Percentiles rank a stretch among this genome's conserved stretches.
Conservation (phyloP, 2,113 vertebrate genomes). For the Ailurus styani region DNA sequence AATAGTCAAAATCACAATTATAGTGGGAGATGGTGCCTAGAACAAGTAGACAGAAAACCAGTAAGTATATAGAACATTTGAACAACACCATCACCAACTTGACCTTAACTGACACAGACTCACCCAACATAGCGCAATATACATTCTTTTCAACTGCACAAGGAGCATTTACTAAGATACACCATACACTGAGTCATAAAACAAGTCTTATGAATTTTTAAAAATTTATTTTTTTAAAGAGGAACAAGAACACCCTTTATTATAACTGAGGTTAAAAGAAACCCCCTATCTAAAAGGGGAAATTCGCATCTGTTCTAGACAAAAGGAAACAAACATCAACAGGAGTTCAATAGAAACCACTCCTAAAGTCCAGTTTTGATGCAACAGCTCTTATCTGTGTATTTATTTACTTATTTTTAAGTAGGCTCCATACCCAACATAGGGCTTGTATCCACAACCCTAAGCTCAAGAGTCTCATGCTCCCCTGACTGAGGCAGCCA, state of each 20-base stretch:
- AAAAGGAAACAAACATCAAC: conserved; percentile 57
- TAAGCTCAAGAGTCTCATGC: neutral
- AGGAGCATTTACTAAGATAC: neutral
- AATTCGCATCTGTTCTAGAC: conserved; percentile 68
- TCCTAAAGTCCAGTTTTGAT: conserved; percentile 33
- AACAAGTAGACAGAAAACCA: neutral
- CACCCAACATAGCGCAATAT: neutral
- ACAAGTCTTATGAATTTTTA: neutral
- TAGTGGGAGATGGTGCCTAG: neutral
- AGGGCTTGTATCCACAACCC: neutral
- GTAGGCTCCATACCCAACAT: neutral
- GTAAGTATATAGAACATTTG: neutral
- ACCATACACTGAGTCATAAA: neutral
- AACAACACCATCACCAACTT: neutral
- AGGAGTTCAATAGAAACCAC: neutral
- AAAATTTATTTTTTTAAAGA: conserved; percentile 26
- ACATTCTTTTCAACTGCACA: neutral
- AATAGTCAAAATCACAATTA: neutral
- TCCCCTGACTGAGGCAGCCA: neutral
- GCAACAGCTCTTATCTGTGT: too few relatives aligned
- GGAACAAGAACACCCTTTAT: conserved; percentile 67
- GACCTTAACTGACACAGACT: neutral
- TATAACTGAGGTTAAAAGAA: conserved; percentile 62
- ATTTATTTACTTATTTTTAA: neutral
- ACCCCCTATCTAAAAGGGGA: conserved; percentile 71